Percentiles rank a stretch among this genome's conserved stretches.
These are phyloP conservation scores for Actinemys pallida DNA, from an alignment of 2,113 vertebrate species.

Conservation along the genomic window DNA sequence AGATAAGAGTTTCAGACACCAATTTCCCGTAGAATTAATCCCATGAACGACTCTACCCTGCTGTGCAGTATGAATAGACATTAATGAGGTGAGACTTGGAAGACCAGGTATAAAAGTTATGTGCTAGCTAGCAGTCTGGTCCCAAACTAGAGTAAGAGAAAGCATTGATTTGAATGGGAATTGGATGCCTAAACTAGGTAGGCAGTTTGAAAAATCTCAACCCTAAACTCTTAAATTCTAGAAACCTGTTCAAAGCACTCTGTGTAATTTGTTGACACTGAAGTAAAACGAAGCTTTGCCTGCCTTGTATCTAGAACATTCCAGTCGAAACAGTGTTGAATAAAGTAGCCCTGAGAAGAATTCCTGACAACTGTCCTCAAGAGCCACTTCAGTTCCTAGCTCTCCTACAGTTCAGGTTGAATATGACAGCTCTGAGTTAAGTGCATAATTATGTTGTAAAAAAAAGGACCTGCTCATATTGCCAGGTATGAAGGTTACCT, in stretches of 20 bases:
- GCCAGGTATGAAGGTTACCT: neutral
- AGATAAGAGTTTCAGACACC: neutral
- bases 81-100: neutral
- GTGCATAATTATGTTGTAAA: fast-evolving
- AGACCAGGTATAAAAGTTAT: neutral
- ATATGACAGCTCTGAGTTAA: neutral
- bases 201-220: neutral
- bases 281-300: neutral
- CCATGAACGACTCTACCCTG: neutral
- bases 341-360: constrained; percentile 48
- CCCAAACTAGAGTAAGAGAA: neutral
- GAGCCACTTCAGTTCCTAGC: neutral
- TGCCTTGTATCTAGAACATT: neutral
- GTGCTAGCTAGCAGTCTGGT: neutral
- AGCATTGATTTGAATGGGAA: neutral
- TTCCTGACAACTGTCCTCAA: constrained; percentile 39
- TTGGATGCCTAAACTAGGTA: neutral
- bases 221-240: neutral
- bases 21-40: neutral
- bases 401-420: neutral
- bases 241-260: neutral
- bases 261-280: neutral
- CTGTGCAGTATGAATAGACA: fast-evolving
- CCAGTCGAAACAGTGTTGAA: neutral
- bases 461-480: neutral